These are phyloP conservation scores for Cryptomyrus ogoouensis DNA, from an alignment of 2,113 vertebrate genomes.

Conservation along the genomic window DNA sequence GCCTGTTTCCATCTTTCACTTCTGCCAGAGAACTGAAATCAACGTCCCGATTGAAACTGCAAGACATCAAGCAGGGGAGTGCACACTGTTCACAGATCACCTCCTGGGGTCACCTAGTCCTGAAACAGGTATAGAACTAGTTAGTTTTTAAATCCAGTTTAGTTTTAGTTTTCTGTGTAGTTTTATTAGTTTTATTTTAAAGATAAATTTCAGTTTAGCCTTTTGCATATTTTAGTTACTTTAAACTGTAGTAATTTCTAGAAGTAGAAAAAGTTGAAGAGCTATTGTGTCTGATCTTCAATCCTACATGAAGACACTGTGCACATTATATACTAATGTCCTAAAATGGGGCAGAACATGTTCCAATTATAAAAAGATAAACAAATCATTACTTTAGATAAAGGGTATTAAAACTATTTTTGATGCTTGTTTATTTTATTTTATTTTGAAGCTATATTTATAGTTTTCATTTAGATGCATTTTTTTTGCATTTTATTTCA, in stretches of 20 bases:
- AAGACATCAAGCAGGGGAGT: background rate
- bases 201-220: background rate
- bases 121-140: background rate
- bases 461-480: background rate
- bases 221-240: background rate
- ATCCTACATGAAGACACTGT: background rate
- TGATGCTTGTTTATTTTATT: background rate
- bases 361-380: background rate
- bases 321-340: background rate
- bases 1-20: background rate
- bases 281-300: background rate
- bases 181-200: background rate
- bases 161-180: background rate
- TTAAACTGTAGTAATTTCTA: background rate
- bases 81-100: conserved; percentile 22
- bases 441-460: background rate
- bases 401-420: background rate
- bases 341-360: background rate
- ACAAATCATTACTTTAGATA: background rate
- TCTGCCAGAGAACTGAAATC: background rate
- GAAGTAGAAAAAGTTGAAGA: background rate
- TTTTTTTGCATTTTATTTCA: background rate
- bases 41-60: background rate
- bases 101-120: conserved; percentile 9
- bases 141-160: background rate